These are phyloP conservation scores for Heliconius hermathena DNA, from an alignment of 1,140 invertebrate genomes.

Conservation along the genomic window DNA sequence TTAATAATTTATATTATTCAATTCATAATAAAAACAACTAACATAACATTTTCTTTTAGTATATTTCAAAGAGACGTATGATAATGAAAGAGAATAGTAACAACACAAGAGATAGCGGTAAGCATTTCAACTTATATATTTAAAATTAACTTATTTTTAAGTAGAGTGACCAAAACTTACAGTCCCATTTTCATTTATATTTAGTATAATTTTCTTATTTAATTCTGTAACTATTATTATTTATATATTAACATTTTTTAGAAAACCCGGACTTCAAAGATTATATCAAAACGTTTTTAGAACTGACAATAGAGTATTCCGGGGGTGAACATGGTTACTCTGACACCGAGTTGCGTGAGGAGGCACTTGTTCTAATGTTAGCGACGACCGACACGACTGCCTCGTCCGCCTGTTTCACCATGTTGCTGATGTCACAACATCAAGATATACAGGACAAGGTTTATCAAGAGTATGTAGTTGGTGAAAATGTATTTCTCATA, in stretches of 20 bases:
- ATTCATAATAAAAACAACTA: background rate
- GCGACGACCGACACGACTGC: conserved; percentile 52
- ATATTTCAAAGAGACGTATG: background rate
- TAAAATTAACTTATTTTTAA: background rate
- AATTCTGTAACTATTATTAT: background rate
- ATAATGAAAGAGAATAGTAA: background rate
- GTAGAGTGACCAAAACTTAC: no score
- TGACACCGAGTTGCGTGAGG: conserved; percentile 44
- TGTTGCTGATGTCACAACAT: conserved; percentile 42
- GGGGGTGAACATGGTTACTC: conserved; percentile 14
- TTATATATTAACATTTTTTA: background rate
- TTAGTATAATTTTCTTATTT: background rate
- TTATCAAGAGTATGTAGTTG: conserved; percentile 42
- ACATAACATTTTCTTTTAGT: background rate
- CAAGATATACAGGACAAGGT: conserved; percentile 42
- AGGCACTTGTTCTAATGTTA: conserved; percentile 43
- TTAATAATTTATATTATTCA: no score
- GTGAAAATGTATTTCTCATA: no score
- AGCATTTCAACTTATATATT: background rate
- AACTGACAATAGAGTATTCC: conserved; percentile 38
- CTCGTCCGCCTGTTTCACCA: conserved; percentile 33
- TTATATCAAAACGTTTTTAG: conserved; percentile 24
- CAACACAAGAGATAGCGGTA: background rate
- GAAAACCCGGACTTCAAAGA: background rate
- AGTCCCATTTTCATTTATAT: background rate